These are phyloP conservation scores for Lagopus leucura DNA, from an alignment of 2,113 vertebrate species.

Conservation along the genomic window DNA sequence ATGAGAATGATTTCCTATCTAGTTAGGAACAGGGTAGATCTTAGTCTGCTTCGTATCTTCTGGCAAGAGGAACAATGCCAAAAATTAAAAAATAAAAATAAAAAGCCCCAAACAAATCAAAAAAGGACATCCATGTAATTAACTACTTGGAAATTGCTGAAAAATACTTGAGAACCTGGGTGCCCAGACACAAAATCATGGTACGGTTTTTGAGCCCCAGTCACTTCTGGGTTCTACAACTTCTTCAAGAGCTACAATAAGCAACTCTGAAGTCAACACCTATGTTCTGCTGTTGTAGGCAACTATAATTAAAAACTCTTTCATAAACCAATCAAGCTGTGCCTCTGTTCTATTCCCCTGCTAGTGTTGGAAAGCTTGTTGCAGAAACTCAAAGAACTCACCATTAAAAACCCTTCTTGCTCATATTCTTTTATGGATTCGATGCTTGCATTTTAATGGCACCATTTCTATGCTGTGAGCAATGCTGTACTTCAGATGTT, in stretches of 20 bases:
- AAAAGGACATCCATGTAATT: not conserved
- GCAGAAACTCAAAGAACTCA: not conserved
- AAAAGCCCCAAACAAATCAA: not conserved
- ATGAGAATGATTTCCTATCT: constrained; percentile 43
- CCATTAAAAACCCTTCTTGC: not conserved
- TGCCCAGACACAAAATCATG: not conserved
- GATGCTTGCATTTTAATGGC: not conserved
- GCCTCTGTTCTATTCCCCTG: not conserved
- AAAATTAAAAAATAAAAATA: not conserved
- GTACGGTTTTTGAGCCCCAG: not conserved
- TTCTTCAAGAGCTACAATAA: not conserved
- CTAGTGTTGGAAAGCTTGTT: not conserved
- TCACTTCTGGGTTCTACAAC: not conserved
- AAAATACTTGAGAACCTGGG: not conserved
- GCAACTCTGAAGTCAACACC: not conserved
- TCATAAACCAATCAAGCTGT: not conserved
- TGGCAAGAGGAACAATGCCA: not conserved
- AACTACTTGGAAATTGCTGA: not conserved
- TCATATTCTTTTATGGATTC: not conserved
- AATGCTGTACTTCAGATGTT: not conserved
- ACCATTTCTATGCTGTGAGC: not conserved
- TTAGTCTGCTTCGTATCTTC: not conserved
- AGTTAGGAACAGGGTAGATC: constrained; percentile 20
- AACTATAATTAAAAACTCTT: not conserved
- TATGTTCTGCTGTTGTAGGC: not conserved